Evolutionary conservation across 2,888 invertebrate species (phyloP).

Genomic region (Muschampia plurimacula): DNA sequence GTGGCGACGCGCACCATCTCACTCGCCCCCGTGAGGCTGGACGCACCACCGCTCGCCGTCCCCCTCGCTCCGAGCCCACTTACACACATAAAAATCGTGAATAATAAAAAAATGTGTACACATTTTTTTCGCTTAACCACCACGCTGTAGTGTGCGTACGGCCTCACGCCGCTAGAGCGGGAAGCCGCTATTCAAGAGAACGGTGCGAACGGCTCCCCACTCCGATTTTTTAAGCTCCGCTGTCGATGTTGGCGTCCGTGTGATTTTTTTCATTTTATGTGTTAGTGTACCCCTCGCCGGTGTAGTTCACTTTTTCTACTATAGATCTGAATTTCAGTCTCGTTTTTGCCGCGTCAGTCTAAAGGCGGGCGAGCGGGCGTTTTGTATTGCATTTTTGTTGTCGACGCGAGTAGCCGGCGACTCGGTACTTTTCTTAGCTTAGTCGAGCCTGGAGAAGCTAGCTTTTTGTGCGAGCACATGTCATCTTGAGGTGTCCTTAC

Average conservation of each 20-base stretch:
- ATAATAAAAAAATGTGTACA: constrained; percentile 86
- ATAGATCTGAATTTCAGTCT: constrained; percentile 86
- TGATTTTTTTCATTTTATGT: constrained; percentile 86
- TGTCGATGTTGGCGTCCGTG: constrained; percentile 79
- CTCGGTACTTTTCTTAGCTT: constrained; percentile 42
- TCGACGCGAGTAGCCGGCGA: constrained; percentile 65
- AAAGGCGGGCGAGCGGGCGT: constrained; percentile 81
- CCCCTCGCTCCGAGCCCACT: constrained; percentile 79
- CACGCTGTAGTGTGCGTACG: constrained; percentile 73
- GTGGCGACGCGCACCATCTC: constrained; percentile 76
- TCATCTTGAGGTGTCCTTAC: constrained; percentile 60
- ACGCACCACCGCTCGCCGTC: constrained; percentile 59
- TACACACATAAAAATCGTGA: constrained; percentile 86
- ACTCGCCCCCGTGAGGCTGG: constrained; percentile 53
- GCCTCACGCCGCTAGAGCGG: constrained; percentile 75
- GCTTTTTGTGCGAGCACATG: constrained; percentile 77
- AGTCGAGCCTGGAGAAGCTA: constrained; percentile 65
- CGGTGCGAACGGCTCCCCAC: constrained; percentile 69
- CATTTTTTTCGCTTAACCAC: constrained; percentile 85
- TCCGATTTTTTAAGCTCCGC: constrained; percentile 83
- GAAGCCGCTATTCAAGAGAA: constrained; percentile 63
- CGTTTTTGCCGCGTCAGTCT: constrained; percentile 86
- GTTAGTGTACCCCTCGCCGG: constrained; percentile 85
- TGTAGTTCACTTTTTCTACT: constrained; percentile 87
- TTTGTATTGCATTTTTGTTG: constrained; percentile 79